Conservation (phyloP, 2,113 vertebrate genomes). For the Tychaedon coryphoeus region DNA sequence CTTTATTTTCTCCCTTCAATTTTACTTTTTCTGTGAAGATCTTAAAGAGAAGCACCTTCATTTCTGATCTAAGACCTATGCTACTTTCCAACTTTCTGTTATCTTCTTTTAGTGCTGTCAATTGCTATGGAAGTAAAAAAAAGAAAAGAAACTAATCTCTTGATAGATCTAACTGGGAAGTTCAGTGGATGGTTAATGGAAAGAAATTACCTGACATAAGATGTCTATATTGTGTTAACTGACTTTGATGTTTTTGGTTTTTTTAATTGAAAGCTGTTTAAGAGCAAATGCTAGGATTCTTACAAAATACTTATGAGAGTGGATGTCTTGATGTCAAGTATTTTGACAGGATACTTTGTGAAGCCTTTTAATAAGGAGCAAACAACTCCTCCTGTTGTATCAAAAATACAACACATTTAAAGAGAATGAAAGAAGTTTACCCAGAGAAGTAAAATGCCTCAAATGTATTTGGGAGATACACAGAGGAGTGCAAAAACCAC, state of each 20-base stretch:
- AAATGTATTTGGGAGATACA: background rate
- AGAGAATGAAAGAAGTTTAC: background rate
- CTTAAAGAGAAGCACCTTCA: background rate
- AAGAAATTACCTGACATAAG: background rate
- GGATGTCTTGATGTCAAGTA: background rate
- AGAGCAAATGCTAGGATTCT: background rate
- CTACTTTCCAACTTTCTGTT: background rate
- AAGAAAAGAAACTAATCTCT: background rate
- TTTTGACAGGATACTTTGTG: background rate
- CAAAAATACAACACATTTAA: background rate
- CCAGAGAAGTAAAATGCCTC: background rate
- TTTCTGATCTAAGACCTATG: background rate
- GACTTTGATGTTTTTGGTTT: background rate
- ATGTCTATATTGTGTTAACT: background rate
- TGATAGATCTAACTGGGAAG: background rate
- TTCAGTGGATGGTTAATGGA: background rate
- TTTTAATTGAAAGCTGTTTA: background rate
- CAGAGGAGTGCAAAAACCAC: background rate
- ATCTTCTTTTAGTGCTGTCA: background rate
- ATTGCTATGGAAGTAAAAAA: background rate
- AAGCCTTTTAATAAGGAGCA: background rate
- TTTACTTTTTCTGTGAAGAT: background rate
- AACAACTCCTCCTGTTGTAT: background rate
- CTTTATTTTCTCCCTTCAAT: background rate
- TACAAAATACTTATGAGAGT: background rate